Base-by-base conservation (phyloP, 2,797 vertebrate species). In the Paguma larvata region DNA sequence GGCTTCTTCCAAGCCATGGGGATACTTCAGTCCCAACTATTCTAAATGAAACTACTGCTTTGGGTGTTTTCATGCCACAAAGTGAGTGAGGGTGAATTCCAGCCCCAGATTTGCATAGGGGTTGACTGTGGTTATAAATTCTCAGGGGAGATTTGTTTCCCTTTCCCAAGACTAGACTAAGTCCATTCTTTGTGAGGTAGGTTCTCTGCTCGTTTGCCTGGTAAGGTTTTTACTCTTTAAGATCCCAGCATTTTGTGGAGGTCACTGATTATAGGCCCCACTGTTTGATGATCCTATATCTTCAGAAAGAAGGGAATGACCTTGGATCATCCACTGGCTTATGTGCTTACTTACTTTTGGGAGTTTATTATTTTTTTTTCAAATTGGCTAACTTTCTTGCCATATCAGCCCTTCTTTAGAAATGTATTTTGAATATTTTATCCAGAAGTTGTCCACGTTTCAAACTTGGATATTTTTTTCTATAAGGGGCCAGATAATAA, bases 1-100 rank as follows among this genome's bases (percentile, higher is more conserved):
- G n/a, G 34, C 32, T 70, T 89, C 96, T 85, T 62, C 25, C 32
- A 63, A 51, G 23, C 41, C 12, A 27, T 48, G 15, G 11, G 18
- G 3, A 68, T 25, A 62, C 6, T 25, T 41, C 38, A 63, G 7
- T 72, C 30, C 46, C 9, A 85, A 16, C 14, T 41, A 44, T 46
- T 89, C 92, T 85, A 85, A 88, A 77, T 62, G 63, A 73, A 88
- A 48, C 79, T 83, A 38, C 91, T 93, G 30, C 34, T 34, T 83
- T 92, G 14, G 4, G 21, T 92, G 32, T 78, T 92, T 94, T 80
- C 21, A 16, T 62, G 92, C 21, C 13, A 7, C 21, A 32, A 2
- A 27, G 12, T n/a, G 56, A 62, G 23, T 80, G 10, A 62, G 23
- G 75, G 10, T 68, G 65, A 80, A 63, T 85, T 91, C n/a, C 34